These are phyloP conservation scores for Platycheirus albimanus DNA, from an alignment of 2,888 invertebrate species.

Conservation along the genomic window DNA sequence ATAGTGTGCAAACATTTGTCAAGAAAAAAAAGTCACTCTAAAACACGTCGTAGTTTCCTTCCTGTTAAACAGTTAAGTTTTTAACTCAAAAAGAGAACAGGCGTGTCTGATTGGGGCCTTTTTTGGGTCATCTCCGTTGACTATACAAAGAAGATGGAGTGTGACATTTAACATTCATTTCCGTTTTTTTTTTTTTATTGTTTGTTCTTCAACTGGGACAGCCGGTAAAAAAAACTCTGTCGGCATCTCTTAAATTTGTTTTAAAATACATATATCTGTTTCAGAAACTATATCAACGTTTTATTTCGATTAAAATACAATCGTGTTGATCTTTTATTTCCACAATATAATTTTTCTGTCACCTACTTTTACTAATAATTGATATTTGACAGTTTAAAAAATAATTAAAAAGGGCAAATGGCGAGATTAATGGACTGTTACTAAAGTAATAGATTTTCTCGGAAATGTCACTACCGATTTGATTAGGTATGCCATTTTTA, in stretches of 20 bases:
- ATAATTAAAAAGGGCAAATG: no score
- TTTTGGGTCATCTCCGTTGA: slow-evolving; percentile 46
- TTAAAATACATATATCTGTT: not conserved
- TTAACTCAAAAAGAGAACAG: slow-evolving; percentile 8
- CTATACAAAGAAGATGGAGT: not conserved
- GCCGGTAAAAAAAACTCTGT: not conserved
- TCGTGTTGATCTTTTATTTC: no score
- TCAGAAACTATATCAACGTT: no score
- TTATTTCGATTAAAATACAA: no score
- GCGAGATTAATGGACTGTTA: no score
- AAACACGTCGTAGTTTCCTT: slow-evolving; percentile 53
- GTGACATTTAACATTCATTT: not conserved
- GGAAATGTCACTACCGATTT: no score
- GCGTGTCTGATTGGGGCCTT: slow-evolving; percentile 17
- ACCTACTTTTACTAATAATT: no score
- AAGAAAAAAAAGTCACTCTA: slow-evolving; percentile 6
- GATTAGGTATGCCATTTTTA: no score
- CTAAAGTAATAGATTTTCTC: no score
- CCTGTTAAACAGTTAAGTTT: slow-evolving; percentile 18
- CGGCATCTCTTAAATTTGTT: not conserved
- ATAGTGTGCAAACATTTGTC: slow-evolving; percentile 46
- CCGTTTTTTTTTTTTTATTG: not conserved
- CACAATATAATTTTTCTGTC: no score
- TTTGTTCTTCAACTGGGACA: not conserved
- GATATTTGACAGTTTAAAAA: no score